These are phyloP conservation scores for Bradysia coprophila DNA, from an alignment of 1,140 invertebrate species.

Conservation along the genomic window DNA sequence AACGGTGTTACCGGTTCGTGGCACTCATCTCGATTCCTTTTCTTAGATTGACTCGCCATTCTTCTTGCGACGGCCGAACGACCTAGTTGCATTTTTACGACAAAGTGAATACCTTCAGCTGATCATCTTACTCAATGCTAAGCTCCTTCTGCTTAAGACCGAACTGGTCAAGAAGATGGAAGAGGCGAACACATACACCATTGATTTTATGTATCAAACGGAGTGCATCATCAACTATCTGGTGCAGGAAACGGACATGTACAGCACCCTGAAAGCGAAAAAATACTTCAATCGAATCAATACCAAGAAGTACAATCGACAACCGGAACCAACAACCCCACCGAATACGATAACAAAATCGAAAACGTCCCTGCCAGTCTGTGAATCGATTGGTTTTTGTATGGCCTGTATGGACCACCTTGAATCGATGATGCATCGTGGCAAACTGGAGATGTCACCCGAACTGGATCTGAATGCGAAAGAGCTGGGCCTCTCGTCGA, in stretches of 20 bases:
- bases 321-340: not conserved
- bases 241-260: conserved; percentile 15
- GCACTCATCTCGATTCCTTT: not conserved
- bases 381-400: conserved; percentile 44
- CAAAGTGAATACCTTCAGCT: conserved; percentile 40
- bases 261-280: conserved; percentile 12
- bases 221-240: conserved; percentile 19
- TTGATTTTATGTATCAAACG: conserved; percentile 18
- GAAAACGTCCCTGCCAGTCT: conserved; percentile 37
- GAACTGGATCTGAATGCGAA: conserved; percentile 44
- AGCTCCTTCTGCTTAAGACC: conserved; percentile 14
- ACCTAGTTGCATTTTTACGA: conserved; percentile 60
- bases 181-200: conserved; percentile 15
- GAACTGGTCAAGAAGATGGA: conserved; percentile 17
- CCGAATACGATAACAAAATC: conserved; percentile 7
- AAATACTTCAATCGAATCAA: conserved; percentile 4
- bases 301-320: not conserved
- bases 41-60: conserved; percentile 54
- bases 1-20: too few species aligned
- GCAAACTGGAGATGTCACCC: conserved; percentile 38
- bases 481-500: conserved; percentile 38
- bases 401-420: conserved; percentile 69
- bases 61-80: conserved; percentile 55
- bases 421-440: conserved; percentile 40
- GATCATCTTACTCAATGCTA: conserved; percentile 15